Conservation (phyloP, 2,888 invertebrate species). For the Cancer borealis region DNA sequence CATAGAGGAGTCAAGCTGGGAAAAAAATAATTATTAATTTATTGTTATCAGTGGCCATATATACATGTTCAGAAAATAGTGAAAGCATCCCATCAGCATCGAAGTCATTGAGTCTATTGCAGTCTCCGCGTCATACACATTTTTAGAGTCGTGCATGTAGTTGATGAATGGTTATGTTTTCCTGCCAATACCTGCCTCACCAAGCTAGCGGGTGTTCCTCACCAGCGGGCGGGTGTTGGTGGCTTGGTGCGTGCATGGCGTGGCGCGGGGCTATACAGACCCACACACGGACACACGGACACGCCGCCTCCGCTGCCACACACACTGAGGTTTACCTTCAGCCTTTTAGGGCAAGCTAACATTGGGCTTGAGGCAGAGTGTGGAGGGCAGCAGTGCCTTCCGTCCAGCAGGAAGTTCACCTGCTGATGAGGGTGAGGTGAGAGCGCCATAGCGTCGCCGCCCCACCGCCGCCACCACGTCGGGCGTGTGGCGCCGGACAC, state of each 20-base stretch:
- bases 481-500: slow-evolving; percentile 42
- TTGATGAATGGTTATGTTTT: background rate
- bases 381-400: background rate
- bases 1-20: background rate
- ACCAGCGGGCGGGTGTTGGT: background rate
- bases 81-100: background rate
- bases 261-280: background rate
- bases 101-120: background rate
- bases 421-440: slow-evolving; percentile 45
- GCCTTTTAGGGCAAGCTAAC: slow-evolving; percentile 33
- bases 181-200: background rate
- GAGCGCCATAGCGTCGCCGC: slow-evolving; percentile 51
- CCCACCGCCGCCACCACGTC: slow-evolving; percentile 44
- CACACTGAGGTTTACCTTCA: slow-evolving; percentile 28
- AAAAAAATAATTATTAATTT: background rate
- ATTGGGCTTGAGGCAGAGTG: background rate
- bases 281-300: background rate
- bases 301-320: background rate
- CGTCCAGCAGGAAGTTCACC: slow-evolving; percentile 39
- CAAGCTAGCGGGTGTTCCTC: background rate
- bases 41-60: too few species aligned
- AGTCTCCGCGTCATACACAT: background rate
- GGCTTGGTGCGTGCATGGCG: background rate
- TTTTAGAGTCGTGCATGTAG: background rate
- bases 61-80: background rate